phyloP scores from a whole-genome alignment of 2,113 vertebrate genomes.

The Pluvianellus socialis region DNA sequence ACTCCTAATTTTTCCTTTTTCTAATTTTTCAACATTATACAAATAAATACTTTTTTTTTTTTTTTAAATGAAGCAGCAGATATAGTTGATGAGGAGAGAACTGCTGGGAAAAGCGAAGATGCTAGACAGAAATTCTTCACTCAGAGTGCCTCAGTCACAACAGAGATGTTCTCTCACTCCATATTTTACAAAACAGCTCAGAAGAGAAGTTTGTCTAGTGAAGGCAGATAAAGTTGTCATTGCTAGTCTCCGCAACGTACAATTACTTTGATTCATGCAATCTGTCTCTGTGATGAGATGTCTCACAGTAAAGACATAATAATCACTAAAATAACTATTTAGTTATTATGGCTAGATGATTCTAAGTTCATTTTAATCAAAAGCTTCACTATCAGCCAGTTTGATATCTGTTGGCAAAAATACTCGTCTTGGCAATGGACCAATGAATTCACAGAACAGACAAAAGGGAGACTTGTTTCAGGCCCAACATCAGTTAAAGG shows the following conservation, averaged over 20 bases:
- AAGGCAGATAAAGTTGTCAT: neutral
- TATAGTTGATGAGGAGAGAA: neutral
- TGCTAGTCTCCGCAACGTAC: neutral
- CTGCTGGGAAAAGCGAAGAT: neutral
- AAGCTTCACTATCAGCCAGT: neutral
- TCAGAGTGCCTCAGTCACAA: neutral
- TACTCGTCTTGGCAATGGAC: neutral
- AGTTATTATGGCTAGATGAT: neutral
- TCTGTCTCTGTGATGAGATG: neutral
- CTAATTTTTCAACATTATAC: neutral
- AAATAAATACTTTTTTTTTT: neutral
- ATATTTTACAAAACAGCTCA: neutral
- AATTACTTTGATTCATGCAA: slow-evolving; percentile 10
- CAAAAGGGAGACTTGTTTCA: neutral
- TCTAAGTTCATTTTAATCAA: slow-evolving; percentile 20
- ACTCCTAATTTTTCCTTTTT: neutral
- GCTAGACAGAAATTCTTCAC: neutral
- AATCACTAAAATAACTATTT: slow-evolving; percentile 25
- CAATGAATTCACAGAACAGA: neutral
- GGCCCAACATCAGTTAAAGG: neutral
- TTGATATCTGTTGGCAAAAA: neutral
- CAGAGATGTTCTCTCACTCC: neutral
- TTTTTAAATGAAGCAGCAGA: neutral
- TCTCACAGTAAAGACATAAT: neutral
- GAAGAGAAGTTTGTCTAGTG: neutral